A percentile compares a stretch with the other conserved stretches of the same genome.
Conservation (phyloP, 2,888 invertebrate genomes). For the Plagiodera versicolora region DNA sequence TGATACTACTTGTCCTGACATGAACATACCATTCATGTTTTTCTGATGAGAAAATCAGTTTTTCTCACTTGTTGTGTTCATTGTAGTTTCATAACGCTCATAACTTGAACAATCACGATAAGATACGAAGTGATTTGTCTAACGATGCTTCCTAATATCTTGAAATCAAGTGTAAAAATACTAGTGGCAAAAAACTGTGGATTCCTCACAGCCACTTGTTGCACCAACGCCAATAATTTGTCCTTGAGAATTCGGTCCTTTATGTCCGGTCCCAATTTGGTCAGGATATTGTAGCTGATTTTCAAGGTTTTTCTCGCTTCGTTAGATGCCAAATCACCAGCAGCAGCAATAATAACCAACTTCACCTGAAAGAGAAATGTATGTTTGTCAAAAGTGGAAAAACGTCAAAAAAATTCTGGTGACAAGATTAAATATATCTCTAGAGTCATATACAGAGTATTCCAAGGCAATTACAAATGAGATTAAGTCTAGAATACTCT, state of each 20-base stretch:
- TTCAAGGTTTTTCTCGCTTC: not conserved
- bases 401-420: too few relatives aligned
- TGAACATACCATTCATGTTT: too few relatives aligned
- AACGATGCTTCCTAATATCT: not conserved
- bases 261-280: not conserved
- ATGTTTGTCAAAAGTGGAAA: too few relatives aligned
- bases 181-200: not conserved
- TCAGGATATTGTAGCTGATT: not conserved
- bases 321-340: not conserved
- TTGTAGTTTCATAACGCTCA: not conserved
- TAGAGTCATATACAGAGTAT: too few relatives aligned
- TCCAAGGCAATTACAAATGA: too few relatives aligned
- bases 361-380: not conserved
- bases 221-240: not conserved
- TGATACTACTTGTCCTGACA: too few relatives aligned
- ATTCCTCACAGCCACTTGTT: not conserved
- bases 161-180: not conserved
- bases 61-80: too few relatives aligned
- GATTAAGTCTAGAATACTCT: too few relatives aligned
- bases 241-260: not conserved
- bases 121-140: not conserved
- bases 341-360: not conserved
- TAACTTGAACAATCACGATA: not conserved
- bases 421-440: too few relatives aligned
- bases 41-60: too few relatives aligned